These are phyloP conservation scores for Aethina tumida DNA, from an alignment of 1,140 invertebrate species.

Conservation along the genomic window DNA sequence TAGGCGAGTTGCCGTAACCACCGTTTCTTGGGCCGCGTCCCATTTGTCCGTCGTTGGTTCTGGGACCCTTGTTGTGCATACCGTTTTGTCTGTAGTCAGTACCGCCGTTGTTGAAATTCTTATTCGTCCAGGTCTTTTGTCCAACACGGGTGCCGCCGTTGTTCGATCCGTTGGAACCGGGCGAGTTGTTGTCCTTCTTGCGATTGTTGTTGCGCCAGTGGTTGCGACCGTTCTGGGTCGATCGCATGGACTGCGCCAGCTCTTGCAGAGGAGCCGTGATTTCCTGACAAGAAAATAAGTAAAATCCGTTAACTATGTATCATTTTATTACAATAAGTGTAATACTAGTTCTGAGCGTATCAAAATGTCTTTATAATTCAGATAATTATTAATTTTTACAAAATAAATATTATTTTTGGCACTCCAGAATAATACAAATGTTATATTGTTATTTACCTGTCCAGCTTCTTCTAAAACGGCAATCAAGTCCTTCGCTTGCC, in stretches of 20 bases:
- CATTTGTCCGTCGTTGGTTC: slow-evolving; percentile 12
- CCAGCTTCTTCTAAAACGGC: slow-evolving; percentile 86
- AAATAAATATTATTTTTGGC: too few relatives aligned
- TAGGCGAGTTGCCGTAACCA: slow-evolving; percentile 11
- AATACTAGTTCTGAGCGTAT: too few relatives aligned
- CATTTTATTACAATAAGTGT: too few relatives aligned
- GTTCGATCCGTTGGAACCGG: slow-evolving; percentile 34
- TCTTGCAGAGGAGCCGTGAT: slow-evolving; percentile 65
- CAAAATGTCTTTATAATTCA: too few relatives aligned
- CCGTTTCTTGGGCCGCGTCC: slow-evolving; percentile 15
- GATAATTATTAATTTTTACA: too few relatives aligned
- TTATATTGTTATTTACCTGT: too few relatives aligned
- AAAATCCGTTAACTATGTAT: too few relatives aligned
- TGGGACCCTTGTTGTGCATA: slow-evolving; percentile 11
- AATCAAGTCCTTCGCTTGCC: slow-evolving; percentile 84
- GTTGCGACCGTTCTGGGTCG: slow-evolving; percentile 37
- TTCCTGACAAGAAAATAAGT: too few relatives aligned
- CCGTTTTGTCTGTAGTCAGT: slow-evolving; percentile 18
- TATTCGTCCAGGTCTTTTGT: slow-evolving; percentile 37
- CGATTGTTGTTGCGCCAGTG: slow-evolving; percentile 40
- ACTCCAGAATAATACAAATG: too few relatives aligned
- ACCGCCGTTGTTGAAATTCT: slow-evolving; percentile 27
- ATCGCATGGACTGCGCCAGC: slow-evolving; percentile 42
- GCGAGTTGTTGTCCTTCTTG: slow-evolving; percentile 34
- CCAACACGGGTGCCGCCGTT: too few relatives aligned